Evolutionary conservation across 2,888 invertebrate species (phyloP).

Genomic region (Nomada ruficornis): DNA sequence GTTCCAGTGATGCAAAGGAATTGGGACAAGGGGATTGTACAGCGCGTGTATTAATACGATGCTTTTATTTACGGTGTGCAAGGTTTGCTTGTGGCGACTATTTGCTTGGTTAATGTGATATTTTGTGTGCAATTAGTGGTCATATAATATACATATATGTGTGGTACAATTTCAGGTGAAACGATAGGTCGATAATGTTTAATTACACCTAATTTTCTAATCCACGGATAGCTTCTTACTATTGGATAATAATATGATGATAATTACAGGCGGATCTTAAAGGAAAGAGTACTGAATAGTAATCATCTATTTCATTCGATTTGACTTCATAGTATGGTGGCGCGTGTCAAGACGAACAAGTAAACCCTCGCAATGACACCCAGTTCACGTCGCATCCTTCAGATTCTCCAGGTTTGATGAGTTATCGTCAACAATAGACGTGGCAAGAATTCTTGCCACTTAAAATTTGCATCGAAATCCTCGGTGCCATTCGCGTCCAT

Average conservation of each 20-base stretch:
- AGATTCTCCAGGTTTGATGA: neutral
- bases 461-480: conserved; percentile 8
- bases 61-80: conserved; percentile 2
- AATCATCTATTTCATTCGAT: neutral
- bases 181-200: too few species aligned
- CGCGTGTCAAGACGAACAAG: too few species aligned
- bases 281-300: too few species aligned
- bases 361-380: neutral
- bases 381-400: neutral
- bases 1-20: conserved; percentile 14
- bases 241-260: too few species aligned
- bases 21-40: conserved; percentile 16
- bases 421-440: neutral
- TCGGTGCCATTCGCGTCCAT: neutral
- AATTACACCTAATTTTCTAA: too few species aligned
- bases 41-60: conserved; percentile 9
- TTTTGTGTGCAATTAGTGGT: too few species aligned
- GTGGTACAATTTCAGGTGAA: too few species aligned
- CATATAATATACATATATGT: too few species aligned
- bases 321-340: neutral
- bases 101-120: too few species aligned
- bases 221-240: too few species aligned
- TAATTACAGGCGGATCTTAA: too few species aligned
- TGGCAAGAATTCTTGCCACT: neutral
- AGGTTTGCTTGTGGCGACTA: too few species aligned